Percentiles rank a stretch among this genome's conserved stretches.
phyloP scores from a whole-genome alignment of 35 echinoderm and acorn worm species.

The Anneissia japonica region DNA sequence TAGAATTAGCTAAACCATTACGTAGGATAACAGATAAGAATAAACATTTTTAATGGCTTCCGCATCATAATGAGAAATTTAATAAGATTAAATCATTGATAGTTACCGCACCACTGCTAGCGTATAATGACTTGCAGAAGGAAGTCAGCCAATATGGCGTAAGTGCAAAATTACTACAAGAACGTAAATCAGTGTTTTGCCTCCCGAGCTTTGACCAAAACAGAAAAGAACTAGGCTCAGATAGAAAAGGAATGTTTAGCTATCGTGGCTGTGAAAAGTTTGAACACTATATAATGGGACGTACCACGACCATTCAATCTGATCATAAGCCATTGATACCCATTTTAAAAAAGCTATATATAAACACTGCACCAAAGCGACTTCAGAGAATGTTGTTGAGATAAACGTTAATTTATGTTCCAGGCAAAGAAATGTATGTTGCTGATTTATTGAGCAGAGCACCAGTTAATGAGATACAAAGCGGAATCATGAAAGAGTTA shows the following conservation, averaged over 20 bases:
- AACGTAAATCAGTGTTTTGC: constrained; percentile 27
- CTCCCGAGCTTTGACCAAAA: constrained; percentile 11
- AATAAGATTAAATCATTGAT: no score
- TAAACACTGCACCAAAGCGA: background rate
- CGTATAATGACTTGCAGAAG: background rate
- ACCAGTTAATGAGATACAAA: background rate
- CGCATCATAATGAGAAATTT: no score
- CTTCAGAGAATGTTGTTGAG: constrained; percentile 4
- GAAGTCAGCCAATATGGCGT: constrained; percentile 6
- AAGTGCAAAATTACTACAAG: constrained; percentile 2
- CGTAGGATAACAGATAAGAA: background rate
- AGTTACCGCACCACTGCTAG: no score
- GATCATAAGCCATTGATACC: constrained; percentile 23
- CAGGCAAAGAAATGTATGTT: background rate
- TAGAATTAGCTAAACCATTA: background rate
- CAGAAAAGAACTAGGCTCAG: constrained; percentile 25
- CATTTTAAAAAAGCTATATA: constrained; percentile 6
- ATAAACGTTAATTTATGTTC: background rate
- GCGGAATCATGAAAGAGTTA: background rate
- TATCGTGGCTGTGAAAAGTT: background rate
- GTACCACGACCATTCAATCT: background rate
- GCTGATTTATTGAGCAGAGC: constrained; percentile 2
- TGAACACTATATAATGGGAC: constrained; percentile 11
- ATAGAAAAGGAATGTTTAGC: constrained; percentile 31
- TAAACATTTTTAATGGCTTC: background rate